Evolutionary conservation across 2,113 vertebrate species (phyloP).

Genomic region (Ceratotherium simum): DNA sequence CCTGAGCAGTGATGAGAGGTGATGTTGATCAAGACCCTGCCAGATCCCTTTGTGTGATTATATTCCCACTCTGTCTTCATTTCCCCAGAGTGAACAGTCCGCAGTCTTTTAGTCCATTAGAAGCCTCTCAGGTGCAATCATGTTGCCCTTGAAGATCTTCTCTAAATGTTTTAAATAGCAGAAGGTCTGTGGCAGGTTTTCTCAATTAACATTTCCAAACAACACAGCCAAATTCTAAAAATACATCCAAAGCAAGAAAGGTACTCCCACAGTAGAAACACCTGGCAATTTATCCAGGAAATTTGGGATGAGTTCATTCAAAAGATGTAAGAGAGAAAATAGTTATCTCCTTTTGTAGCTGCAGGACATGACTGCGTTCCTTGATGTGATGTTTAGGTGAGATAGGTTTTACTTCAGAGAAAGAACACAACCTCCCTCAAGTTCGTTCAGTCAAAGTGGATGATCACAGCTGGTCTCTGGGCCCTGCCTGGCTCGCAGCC

Average conservation of each 20-base stretch:
- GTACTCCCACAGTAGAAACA: not conserved
- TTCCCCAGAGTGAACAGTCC: not conserved
- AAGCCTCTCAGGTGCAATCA: not conserved
- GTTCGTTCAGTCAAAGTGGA: not conserved
- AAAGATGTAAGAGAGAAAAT: not conserved
- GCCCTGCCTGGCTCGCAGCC: not conserved
- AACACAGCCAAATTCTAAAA: constrained; percentile 8
- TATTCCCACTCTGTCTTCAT: not conserved
- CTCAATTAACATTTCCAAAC: constrained; percentile 37
- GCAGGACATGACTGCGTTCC: not conserved
- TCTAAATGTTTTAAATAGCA: not conserved
- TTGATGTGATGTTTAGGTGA: not conserved
- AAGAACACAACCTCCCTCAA: not conserved
- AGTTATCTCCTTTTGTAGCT: not conserved
- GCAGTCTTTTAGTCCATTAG: not conserved
- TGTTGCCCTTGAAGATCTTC: not conserved
- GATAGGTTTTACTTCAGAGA: constrained; percentile 20
- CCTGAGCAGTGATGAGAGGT: not conserved
- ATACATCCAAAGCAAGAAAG: not conserved
- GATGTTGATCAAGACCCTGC: not conserved
- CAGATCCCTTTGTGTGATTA: not conserved
- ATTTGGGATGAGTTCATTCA: constrained; percentile 39
- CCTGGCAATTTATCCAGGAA: not conserved
- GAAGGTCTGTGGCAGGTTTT: not conserved
- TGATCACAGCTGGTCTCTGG: not conserved